phyloP scores from a whole-genome alignment of 1,140 invertebrate species.

The Drosophila sproati region DNA sequence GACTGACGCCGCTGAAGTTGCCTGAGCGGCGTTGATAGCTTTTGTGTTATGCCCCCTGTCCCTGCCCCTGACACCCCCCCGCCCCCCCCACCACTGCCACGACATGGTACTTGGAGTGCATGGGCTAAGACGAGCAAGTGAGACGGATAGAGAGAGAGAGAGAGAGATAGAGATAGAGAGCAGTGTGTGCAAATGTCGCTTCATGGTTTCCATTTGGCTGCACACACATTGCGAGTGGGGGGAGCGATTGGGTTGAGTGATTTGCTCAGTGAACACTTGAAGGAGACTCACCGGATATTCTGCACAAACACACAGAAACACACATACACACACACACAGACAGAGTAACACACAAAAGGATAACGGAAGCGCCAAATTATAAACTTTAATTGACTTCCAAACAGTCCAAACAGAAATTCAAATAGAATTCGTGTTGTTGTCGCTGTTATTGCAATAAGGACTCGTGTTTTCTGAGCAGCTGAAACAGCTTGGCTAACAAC shows the following conservation, averaged over 20 bases:
- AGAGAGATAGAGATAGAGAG: background rate
- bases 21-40: conserved; percentile 58
- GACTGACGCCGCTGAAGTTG: conserved; percentile 31
- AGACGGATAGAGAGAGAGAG: background rate
- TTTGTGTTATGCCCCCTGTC: conserved; percentile 24
- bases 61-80: background rate
- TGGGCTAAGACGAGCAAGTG: background rate
- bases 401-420: conserved; percentile 28
- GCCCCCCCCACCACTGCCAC: background rate
- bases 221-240: conserved; percentile 23
- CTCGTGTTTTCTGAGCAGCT: background rate
- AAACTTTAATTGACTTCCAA: conserved; percentile 54
- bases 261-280: conserved; percentile 43
- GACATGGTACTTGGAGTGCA: background rate
- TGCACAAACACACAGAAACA: background rate
- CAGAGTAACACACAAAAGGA: conserved; percentile 2
- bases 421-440: conserved; percentile 10
- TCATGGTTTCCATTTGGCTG: conserved; percentile 65
- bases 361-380: conserved; percentile 42
- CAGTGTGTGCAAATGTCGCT: conserved; percentile 48
- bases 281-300: conserved; percentile 6
- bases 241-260: conserved; percentile 6
- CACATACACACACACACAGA: background rate
- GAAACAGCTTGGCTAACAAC: conserved; percentile 56
- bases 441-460: conserved; percentile 21